Percentiles rank a stretch among this genome's conserved stretches.
phyloP scores from a whole-genome alignment of 2,113 vertebrate species.

The Lycocorax pyrrhopterus region DNA sequence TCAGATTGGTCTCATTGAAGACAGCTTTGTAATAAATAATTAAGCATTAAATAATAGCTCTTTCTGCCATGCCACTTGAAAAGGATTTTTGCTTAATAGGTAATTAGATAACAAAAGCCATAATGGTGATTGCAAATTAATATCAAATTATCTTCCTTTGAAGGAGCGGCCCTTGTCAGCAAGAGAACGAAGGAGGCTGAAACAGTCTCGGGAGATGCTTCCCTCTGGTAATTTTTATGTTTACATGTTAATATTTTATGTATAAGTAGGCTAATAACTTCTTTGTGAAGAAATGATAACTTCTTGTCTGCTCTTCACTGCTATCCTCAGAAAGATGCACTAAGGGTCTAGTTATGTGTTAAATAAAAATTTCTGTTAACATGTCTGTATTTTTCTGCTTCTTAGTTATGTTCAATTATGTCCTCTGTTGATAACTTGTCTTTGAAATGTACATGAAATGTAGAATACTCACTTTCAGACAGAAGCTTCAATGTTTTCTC shows the following conservation, averaged over 20 bases:
- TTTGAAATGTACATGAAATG: not conserved
- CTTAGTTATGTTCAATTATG: not conserved
- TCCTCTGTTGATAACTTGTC: not conserved
- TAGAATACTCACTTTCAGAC: not conserved
- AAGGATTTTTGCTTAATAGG: not conserved
- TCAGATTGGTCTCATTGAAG: not conserved
- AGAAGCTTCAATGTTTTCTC: not conserved
- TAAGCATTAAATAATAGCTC: not conserved
- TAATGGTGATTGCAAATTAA: not conserved
- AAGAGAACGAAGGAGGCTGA: slow-evolving; percentile 90
- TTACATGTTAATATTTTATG: not conserved
- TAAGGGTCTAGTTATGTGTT: not conserved
- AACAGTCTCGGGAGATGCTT: slow-evolving; percentile 80
- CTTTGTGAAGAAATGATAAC: not conserved
- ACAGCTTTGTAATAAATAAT: not conserved
- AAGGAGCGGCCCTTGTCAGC: slow-evolving; percentile 89
- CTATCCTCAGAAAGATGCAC: not conserved
- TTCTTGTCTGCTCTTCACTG: not conserved
- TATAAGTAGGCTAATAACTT: not conserved
- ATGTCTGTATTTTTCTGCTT: not conserved
- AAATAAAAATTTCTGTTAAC: not conserved
- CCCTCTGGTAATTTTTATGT: slow-evolving; percentile 72
- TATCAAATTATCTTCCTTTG: slow-evolving; percentile 12
- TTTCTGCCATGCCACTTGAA: not conserved
- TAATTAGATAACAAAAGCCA: not conserved